phyloP scores from a whole-genome alignment of 2,888 invertebrate species.

The Neoitamus cyanurus region DNA sequence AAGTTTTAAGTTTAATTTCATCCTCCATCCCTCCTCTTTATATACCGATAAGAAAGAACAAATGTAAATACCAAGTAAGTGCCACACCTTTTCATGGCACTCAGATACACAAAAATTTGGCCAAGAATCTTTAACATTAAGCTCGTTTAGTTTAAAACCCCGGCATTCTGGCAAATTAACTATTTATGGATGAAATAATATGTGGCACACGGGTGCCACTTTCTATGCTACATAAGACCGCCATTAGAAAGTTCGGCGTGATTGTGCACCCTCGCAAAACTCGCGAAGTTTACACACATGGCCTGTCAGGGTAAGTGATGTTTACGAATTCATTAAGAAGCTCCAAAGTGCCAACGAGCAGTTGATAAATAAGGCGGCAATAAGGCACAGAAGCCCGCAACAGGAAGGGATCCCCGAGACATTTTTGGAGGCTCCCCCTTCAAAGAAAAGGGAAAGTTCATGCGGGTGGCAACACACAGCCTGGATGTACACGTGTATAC shows the following conservation, averaged over 20 bases:
- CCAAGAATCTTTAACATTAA: no score
- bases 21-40: no score
- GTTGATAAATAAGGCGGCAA: conserved; percentile 14
- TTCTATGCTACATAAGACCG: not conserved
- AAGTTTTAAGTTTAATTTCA: no score
- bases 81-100: no score
- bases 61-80: no score
- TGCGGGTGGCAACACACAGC: not conserved
- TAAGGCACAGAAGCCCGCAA: conserved; percentile 7
- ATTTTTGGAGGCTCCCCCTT: not conserved
- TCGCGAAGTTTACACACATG: conserved; percentile 5
- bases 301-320: not conserved
- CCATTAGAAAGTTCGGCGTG: not conserved
- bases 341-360: not conserved
- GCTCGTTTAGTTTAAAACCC: no score
- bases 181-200: not conserved
- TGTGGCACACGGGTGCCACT: not conserved
- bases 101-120: no score
- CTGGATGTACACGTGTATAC: not conserved
- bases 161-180: not conserved
- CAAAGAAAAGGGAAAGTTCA: conserved; percentile 8
- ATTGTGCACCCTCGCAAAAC: not conserved
- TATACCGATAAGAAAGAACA: no score
- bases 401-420: not conserved
- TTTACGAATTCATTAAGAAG: conserved; percentile 38